phyloP scores from a whole-genome alignment of 2,113 vertebrate genomes.

The Stomatorhinus ivindoensis region DNA sequence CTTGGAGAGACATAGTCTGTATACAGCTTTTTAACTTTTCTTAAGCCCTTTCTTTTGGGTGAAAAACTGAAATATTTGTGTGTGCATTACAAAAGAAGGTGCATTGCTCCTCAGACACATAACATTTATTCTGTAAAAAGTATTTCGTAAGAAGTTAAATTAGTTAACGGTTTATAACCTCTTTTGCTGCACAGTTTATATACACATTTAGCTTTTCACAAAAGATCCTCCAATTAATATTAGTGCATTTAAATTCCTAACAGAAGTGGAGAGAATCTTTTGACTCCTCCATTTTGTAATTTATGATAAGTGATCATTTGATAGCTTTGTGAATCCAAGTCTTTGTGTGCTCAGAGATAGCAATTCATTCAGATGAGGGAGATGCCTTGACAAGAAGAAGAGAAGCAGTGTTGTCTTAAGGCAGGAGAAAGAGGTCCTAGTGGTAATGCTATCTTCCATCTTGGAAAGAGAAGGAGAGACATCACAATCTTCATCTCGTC shows the following conservation, averaged over 20 bases:
- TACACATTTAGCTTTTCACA: not conserved
- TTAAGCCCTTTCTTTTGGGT: not conserved
- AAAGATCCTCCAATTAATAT: not conserved
- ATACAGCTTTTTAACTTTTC: not conserved
- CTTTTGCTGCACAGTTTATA: not conserved
- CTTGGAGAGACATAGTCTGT: not conserved
- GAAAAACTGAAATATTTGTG: not conserved
- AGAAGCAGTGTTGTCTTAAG: conserved; percentile 22
- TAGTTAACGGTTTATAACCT: not conserved
- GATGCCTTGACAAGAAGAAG: conserved; percentile 21
- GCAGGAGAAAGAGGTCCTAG: conserved; percentile 7
- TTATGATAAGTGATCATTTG: not conserved
- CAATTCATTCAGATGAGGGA: conserved; percentile 18
- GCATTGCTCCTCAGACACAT: not conserved
- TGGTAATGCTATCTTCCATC: conserved; percentile 12
- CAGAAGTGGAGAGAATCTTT: not conserved
- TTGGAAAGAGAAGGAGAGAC: not conserved
- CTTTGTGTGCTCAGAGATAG: conserved; percentile 26
- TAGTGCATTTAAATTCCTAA: not conserved
- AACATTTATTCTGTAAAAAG: not conserved
- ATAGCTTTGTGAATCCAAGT: conserved; percentile 1
- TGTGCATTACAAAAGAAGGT: not conserved
- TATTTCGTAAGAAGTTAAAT: not conserved
- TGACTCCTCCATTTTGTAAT: not conserved
- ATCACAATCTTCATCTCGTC: conserved; percentile 18